Conservation (phyloP, 2,888 invertebrate genomes). For the Chesias legatella region DNA sequence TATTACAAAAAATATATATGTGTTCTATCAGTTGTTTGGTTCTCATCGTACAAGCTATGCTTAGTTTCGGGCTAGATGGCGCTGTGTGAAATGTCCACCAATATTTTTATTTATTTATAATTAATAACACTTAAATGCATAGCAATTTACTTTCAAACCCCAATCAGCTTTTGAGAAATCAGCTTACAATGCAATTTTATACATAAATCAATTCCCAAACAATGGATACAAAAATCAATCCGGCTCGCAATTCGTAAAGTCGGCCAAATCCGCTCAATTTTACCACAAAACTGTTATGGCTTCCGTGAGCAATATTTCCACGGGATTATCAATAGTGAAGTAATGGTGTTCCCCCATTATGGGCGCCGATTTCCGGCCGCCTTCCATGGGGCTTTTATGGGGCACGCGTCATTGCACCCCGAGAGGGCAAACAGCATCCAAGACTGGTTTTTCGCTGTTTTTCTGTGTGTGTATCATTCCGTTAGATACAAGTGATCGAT, state of each 20-base stretch:
- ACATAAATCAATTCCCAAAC: slow-evolving; percentile 20
- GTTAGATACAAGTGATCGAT: not conserved
- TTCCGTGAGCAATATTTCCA: slow-evolving; percentile 74
- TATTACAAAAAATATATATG: too few species aligned
- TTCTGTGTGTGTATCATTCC: slow-evolving; percentile 21
- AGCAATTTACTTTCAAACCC: too few species aligned
- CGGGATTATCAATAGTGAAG: slow-evolving; percentile 77
- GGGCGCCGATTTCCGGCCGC: slow-evolving; percentile 73
- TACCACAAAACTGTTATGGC: slow-evolving; percentile 79
- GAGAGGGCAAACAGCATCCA: slow-evolving; percentile 53
- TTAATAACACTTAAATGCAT: too few species aligned
- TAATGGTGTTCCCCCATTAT: slow-evolving; percentile 79
- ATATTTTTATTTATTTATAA: too few species aligned
- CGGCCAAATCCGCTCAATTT: slow-evolving; percentile 68
- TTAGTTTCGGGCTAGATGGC: too few species aligned
- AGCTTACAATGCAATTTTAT: slow-evolving; percentile 2
- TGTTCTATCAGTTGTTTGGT: too few species aligned
- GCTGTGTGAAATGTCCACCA: too few species aligned
- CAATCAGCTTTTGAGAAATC: too few species aligned
- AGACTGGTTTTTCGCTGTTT: slow-evolving; percentile 21
- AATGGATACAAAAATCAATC: slow-evolving; percentile 25
- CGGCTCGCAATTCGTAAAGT: slow-evolving; percentile 34
- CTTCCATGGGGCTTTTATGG: slow-evolving; percentile 70
- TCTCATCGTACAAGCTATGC: too few species aligned
- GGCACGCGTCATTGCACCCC: slow-evolving; percentile 70